These are phyloP conservation scores for Henicopernis longicauda DNA, from an alignment of 2,113 vertebrate species.

Conservation along the genomic window DNA sequence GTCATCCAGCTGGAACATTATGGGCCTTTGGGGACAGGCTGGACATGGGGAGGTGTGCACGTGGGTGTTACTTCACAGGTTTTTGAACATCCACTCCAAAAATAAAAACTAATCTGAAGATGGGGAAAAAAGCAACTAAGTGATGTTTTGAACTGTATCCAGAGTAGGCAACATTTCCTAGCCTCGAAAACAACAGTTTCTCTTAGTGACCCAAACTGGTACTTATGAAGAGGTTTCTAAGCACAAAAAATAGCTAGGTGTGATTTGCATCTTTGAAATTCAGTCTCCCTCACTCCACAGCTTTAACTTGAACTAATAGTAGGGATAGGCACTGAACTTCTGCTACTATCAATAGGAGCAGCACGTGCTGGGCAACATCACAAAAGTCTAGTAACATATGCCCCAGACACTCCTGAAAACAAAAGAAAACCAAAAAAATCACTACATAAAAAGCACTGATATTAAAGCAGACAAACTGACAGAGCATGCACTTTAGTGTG, in stretches of 20 bases:
- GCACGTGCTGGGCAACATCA: background rate
- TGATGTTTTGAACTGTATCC: background rate
- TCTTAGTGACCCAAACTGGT: background rate
- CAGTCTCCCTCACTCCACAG: background rate
- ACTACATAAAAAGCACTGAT: background rate
- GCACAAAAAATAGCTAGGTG: background rate
- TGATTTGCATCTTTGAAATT: background rate
- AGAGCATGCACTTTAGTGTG: background rate
- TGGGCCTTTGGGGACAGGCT: background rate
- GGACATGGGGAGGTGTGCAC: background rate
- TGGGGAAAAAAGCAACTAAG: background rate
- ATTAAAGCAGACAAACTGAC: background rate
- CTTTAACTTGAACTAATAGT: background rate
- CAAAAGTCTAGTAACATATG: background rate
- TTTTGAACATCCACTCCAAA: background rate
- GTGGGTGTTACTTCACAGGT: background rate
- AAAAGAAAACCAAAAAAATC: background rate
- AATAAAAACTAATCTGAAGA: background rate
- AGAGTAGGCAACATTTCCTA: background rate
- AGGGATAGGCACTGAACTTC: background rate
- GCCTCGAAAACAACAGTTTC: background rate
- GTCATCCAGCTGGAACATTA: background rate
- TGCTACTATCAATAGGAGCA: background rate
- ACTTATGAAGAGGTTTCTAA: background rate
- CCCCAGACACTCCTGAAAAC: background rate